These are phyloP conservation scores for Drosophila kikkawai DNA, from an alignment of 1,140 invertebrate species.

Conservation along the genomic window DNA sequence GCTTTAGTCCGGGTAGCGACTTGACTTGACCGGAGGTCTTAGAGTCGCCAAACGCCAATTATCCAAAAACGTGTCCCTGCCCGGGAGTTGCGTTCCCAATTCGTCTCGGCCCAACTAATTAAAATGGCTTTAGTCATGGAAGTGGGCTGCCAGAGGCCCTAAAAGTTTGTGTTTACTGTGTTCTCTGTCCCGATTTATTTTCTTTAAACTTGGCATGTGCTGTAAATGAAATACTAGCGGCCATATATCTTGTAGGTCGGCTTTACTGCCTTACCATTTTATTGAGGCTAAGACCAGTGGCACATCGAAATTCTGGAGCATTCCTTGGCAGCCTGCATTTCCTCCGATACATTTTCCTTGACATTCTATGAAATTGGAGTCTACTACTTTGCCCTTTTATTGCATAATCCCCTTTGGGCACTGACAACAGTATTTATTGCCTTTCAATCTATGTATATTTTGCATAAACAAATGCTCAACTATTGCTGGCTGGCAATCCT, in stretches of 20 bases:
- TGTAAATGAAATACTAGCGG: constrained; percentile 3
- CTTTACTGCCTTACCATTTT: not conserved
- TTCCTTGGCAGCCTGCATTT: not conserved
- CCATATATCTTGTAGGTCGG: constrained; percentile 2
- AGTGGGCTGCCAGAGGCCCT: not conserved
- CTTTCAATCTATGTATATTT: not conserved
- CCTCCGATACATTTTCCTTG: not conserved
- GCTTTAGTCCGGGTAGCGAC: constrained; percentile 7
- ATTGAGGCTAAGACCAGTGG: constrained; percentile 13
- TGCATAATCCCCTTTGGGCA: not conserved
- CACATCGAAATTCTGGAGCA: not conserved
- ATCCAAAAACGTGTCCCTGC: constrained; percentile 37
- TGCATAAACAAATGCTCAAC: constrained; percentile 13
- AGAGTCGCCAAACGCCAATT: constrained; percentile 76
- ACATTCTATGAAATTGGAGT: not conserved
- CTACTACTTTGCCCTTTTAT: not conserved
- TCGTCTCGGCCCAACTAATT: constrained; percentile 37
- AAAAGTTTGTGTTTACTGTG: not conserved
- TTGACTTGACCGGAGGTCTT: constrained; percentile 42
- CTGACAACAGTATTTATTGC: constrained; percentile 1
- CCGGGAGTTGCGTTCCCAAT: constrained; percentile 22
- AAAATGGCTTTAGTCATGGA: constrained; percentile 42
- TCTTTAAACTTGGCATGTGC: constrained; percentile 9
- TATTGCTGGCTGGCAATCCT: constrained; percentile 12
- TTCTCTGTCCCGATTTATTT: constrained; percentile 15